A percentile compares a stretch with the other conserved stretches of the same genome.
Evolutionary conservation across 2,888 invertebrate genomes (phyloP).

Genomic region (Brenthis ino): DNA sequence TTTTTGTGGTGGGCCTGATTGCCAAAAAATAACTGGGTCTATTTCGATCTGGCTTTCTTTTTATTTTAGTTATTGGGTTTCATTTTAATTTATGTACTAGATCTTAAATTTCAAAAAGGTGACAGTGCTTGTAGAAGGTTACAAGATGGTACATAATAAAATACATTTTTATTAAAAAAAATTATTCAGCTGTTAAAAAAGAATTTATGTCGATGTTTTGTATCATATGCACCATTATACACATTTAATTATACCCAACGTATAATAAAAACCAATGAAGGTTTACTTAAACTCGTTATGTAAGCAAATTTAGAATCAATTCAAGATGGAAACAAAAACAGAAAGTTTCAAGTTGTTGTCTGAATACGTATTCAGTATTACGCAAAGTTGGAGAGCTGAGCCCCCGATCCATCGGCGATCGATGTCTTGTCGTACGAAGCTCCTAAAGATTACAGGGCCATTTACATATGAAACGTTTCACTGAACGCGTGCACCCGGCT

Average conservation of each 20-base stretch:
- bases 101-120: too few relatives aligned
- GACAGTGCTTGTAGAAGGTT: too few relatives aligned
- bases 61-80: too few relatives aligned
- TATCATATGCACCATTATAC: neutral
- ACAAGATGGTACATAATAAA: too few relatives aligned
- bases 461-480: conserved; percentile 79
- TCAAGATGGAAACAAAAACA: conserved; percentile 34
- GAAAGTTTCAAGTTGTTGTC: conserved; percentile 50
- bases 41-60: too few relatives aligned
- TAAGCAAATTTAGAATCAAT: conserved; percentile 26
- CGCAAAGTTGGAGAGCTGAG: conserved; percentile 61
- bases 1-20: too few relatives aligned
- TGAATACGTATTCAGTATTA: conserved; percentile 50
- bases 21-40: too few relatives aligned
- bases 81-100: too few relatives aligned
- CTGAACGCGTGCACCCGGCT: conserved; percentile 68
- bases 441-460: conserved; percentile 71
- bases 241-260: neutral
- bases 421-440: conserved; percentile 62
- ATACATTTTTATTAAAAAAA: too few relatives aligned
- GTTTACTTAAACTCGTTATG: neutral
- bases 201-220: too few relatives aligned
- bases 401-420: conserved; percentile 65
- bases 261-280: neutral
- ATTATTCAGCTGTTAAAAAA: too few relatives aligned